Conservation (phyloP, 2,888 invertebrate species). For the Nebria salina region DNA sequence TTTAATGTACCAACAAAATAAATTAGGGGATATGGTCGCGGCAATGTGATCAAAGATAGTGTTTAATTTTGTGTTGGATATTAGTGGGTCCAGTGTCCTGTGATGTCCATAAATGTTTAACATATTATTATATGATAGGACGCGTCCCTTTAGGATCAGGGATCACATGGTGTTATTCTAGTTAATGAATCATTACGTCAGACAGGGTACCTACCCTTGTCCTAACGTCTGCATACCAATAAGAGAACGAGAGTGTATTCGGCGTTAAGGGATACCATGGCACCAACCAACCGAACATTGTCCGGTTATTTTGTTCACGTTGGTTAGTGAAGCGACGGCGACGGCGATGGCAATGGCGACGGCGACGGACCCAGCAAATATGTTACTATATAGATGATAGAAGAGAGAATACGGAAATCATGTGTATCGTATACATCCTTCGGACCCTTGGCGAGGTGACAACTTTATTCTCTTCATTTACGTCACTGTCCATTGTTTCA, state of each 20-base stretch:
- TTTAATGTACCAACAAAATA: background rate
- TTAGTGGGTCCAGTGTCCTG: background rate
- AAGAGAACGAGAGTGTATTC: background rate
- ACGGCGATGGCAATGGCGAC: too few species aligned
- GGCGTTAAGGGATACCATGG: background rate
- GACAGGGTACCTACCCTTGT: background rate
- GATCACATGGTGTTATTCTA: conserved; percentile 15
- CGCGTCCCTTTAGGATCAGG: conserved; percentile 6
- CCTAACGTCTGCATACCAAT: background rate
- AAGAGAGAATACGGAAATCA: conserved; percentile 8
- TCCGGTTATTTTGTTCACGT: background rate
- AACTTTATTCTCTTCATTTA: conserved; percentile 14
- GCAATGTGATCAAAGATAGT: background rate
- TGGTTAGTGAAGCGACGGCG: background rate
- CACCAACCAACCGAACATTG: background rate
- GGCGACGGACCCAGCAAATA: background rate
- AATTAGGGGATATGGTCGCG: background rate
- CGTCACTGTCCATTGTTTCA: conserved; percentile 15
- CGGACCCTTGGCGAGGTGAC: conserved; percentile 6
- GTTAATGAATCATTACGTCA: conserved; percentile 19
- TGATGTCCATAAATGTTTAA: conserved; percentile 20
- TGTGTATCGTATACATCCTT: conserved; percentile 2
- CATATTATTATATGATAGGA: conserved; percentile 22
- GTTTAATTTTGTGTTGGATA: background rate
- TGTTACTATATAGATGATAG: background rate